Conservation (phyloP, 2,113 vertebrate species). For the Orcinus orca region DNA sequence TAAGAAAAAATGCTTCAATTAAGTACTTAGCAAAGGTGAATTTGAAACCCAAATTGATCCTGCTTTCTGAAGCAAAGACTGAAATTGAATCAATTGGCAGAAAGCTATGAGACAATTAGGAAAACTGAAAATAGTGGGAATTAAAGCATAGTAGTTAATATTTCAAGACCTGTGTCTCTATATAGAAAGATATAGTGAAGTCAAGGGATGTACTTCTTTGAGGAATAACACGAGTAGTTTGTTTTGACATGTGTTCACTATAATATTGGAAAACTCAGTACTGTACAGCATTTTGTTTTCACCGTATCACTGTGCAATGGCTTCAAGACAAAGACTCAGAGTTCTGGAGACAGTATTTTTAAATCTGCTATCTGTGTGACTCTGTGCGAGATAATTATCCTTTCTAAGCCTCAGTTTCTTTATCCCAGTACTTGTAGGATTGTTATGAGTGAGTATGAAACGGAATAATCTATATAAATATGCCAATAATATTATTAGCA, state of each 20-base stretch:
- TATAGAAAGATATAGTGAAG: background rate
- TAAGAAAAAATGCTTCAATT: background rate
- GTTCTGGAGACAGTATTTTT: background rate
- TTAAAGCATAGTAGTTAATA: background rate
- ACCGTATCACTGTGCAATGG: background rate
- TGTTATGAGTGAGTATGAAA: background rate
- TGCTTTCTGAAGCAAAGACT: background rate
- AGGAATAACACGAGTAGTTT: background rate
- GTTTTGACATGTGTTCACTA: background rate
- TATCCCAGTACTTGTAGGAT: background rate
- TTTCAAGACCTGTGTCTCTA: background rate
- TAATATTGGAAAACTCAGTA: background rate
- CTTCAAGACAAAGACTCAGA: accelerated
- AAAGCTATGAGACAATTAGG: background rate
- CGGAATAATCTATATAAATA: background rate
- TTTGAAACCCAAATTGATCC: background rate
- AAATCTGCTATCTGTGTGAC: background rate
- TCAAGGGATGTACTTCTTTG: background rate
- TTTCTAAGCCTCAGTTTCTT: background rate
- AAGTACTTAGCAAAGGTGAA: background rate
- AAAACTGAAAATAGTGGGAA: background rate
- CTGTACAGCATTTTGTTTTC: background rate
- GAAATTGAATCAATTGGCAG: background rate
- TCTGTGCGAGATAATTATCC: background rate
- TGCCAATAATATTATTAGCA: background rate